A percentile compares a stretch with the other conserved stretches of the same genome.
Conservation (phyloP, 2,888 invertebrate genomes). For the Celastrina argiolus region DNA sequence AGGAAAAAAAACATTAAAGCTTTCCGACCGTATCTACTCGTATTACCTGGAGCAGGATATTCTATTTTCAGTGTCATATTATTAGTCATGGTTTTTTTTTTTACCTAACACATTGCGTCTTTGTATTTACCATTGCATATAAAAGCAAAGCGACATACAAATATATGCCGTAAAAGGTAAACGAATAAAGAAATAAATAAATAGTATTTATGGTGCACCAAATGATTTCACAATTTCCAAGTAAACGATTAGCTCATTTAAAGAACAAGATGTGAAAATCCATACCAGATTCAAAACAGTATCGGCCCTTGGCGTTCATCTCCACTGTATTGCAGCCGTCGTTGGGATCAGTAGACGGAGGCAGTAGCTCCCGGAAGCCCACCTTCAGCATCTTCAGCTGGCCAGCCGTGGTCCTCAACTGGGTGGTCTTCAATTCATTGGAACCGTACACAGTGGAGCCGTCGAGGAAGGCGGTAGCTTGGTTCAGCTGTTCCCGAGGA, state of each 20-base stretch:
- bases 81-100: background rate
- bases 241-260: too few species aligned
- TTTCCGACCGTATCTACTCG: background rate
- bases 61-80: too few species aligned
- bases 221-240: too few species aligned
- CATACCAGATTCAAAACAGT: conserved; percentile 86
- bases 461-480: conserved; percentile 90
- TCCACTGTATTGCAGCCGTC: conserved; percentile 87
- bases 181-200: too few species aligned
- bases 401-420: conserved; percentile 77
- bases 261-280: background rate
- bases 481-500: conserved; percentile 90
- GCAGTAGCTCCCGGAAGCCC: conserved; percentile 82
- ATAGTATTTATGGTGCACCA: too few species aligned
- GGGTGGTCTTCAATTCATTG: conserved; percentile 61
- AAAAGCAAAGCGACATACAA: too few species aligned
- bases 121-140: too few species aligned
- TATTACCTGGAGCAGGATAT: background rate
- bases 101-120: background rate
- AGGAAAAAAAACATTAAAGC: background rate
- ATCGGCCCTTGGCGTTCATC: conserved; percentile 83
- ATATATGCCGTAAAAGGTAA: too few species aligned
- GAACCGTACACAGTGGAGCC: conserved; percentile 90
- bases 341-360: conserved; percentile 81
- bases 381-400: conserved; percentile 81